Evolutionary conservation across 2,888 invertebrate genomes (phyloP).

Genomic region (Leuctra nigra): DNA sequence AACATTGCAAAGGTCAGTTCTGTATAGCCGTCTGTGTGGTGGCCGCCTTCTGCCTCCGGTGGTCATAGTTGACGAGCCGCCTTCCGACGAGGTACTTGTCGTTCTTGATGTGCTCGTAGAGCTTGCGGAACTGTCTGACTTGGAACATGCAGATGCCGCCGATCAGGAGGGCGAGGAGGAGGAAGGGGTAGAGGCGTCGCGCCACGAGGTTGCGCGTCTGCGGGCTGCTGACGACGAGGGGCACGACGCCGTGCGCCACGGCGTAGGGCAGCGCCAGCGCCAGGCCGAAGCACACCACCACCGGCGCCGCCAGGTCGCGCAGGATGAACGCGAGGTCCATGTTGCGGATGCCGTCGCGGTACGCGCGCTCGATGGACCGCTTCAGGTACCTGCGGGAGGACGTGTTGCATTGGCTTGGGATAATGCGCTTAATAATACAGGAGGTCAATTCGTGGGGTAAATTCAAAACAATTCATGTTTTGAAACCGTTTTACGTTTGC

Average conservation of each 20-base stretch:
- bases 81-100: constrained; percentile 98
- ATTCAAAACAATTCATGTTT: too few relatives aligned
- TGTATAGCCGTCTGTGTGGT: constrained; percentile 6
- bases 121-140: constrained; percentile 78
- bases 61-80: constrained; percentile 94
- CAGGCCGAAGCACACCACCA: constrained; percentile 81
- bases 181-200: constrained; percentile 82
- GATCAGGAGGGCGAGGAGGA: constrained; percentile 64
- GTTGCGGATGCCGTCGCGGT: constrained; percentile 87
- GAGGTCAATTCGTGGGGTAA: too few relatives aligned
- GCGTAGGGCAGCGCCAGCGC: constrained; percentile 92
- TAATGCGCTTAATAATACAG: too few relatives aligned
- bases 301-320: constrained; percentile 79
- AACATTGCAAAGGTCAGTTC: too few relatives aligned
- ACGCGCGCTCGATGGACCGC: constrained; percentile 85
- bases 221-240: constrained; percentile 56
- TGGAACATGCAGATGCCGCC: constrained; percentile 65
- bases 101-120: constrained; percentile 98
- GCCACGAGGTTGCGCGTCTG: constrained; percentile 68
- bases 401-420: too few relatives aligned
- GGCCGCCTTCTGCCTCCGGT: constrained; percentile 52
- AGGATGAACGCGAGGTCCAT: constrained; percentile 86
- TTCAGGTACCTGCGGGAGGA: too few relatives aligned
- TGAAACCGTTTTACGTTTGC: too few relatives aligned
- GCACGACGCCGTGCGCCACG: constrained; percentile 69